Evolutionary conservation across 2,797 vertebrate genomes (phyloP), one percentile per base, ranked within the genome.

Genomic region (Tangara arthus): DNA sequence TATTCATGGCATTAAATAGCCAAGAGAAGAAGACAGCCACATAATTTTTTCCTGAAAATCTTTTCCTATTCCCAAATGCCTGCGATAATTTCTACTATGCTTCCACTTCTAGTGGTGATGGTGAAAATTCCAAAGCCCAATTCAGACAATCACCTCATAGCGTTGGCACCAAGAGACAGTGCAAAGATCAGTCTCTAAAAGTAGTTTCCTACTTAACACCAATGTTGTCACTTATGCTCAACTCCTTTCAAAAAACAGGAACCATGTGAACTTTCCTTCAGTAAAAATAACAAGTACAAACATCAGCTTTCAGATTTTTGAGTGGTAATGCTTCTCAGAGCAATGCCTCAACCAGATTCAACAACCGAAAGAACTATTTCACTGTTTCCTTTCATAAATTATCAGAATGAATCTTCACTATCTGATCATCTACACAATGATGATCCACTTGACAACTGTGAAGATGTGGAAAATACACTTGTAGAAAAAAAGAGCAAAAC

Each of bases 121-220:
- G 32, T 59, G 15, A 73, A 50, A 87, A 85, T 64, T 60, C 39
- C 53, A 61, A 13, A 27, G 26, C 9, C 21, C 55, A 53, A 27
- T 41, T 92, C 60, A 87, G 21, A 50, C 16, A 75, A 60, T 19
- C 11, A 69, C 8, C 27, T 82, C 14, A 20, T 28, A 69, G n/a
- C 0, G 0, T 1, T n/a, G 46, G 41, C 28, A 63, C 9, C 46
- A 68, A 57, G 22, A 72, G 3, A 32, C 32, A 73, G 13, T 12
- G 24, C 6, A 27, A 71, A 69, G 9, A 68, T 26, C 27, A 18
- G 30, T 34, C 12, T 30, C 7, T 87, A 52, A 53, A 30, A 87
- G 24, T 10, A 69, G 47, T 41, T 60, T 42, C 63, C 30, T 82
- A 30, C 34, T 81, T 59, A 82, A 66, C 11, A 65, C 4, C n/a